phyloP scores from a whole-genome alignment of 2,888 invertebrate species.

The Agonum fuliginosum region DNA sequence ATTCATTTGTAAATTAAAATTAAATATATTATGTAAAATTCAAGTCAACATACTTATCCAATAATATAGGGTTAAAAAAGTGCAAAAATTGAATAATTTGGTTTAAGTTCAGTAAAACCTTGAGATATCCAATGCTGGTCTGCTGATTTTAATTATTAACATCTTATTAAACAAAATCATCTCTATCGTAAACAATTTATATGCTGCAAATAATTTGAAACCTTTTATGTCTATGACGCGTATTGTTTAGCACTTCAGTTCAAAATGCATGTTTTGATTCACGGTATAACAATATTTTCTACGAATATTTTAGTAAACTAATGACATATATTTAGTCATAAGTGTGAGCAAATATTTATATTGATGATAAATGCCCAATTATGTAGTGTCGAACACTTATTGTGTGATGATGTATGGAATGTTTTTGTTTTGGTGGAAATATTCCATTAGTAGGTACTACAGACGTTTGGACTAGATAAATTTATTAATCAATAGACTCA shows the following conservation, averaged over 20 bases:
- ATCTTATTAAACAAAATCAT: not conserved
- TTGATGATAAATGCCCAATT: not conserved
- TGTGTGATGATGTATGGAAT: not conserved
- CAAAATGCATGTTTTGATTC: too few species aligned
- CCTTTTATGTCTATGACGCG: not conserved
- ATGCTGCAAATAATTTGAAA: not conserved
- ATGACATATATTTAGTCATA: not conserved
- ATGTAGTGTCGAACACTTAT: not conserved
- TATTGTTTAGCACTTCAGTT: not conserved
- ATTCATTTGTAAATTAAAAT: not conserved
- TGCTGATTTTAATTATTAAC: not conserved
- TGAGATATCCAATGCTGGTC: too few species aligned
- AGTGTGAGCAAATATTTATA: not conserved
- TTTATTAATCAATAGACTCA: too few species aligned
- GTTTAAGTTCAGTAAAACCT: too few species aligned
- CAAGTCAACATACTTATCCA: too few species aligned
- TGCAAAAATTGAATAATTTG: too few species aligned
- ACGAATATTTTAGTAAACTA: not conserved
- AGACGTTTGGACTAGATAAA: not conserved
- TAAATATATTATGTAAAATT: not conserved
- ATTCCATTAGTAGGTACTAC: not conserved
- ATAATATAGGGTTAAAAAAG: too few species aligned
- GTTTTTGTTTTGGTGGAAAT: not conserved
- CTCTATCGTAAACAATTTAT: not conserved
- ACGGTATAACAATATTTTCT: too few species aligned